Conservation (phyloP, 2,888 invertebrate genomes). For the Dasysyrphus tricinctus region DNA sequence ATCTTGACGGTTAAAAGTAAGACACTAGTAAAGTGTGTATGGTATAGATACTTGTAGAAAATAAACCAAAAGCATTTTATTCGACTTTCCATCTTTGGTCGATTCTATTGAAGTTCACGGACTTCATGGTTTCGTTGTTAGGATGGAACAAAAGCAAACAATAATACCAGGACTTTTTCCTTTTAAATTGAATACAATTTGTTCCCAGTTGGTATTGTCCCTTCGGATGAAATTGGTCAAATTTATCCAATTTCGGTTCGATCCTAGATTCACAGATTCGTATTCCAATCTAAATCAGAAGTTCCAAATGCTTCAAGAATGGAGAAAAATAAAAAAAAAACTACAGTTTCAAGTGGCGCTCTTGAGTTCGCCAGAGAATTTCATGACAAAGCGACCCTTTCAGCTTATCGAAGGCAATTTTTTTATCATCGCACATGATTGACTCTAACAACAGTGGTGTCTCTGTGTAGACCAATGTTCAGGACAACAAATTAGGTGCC, state of each 20-base stretch:
- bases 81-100: conserved; percentile 1
- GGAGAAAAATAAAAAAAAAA: conserved; percentile 14
- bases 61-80: conserved; percentile 16
- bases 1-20: not conserved
- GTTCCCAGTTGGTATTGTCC: conserved; percentile 32
- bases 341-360: conserved; percentile 56
- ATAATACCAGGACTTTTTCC: conserved; percentile 16
- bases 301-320: conserved; percentile 5
- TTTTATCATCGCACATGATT: conserved; percentile 43
- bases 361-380: conserved; percentile 45
- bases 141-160: conserved; percentile 35
- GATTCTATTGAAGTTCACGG: conserved; percentile 2
- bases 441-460: conserved; percentile 22
- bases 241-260: conserved; percentile 45
- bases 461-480: conserved; percentile 10
- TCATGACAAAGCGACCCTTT: conserved; percentile 39
- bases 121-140: conserved; percentile 20
- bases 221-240: conserved; percentile 58
- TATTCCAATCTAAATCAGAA: not conserved
- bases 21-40: not conserved
- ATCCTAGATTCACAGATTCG: conserved; percentile 12
- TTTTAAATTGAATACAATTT: conserved; percentile 48
- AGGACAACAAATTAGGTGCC: conserved; percentile 66
- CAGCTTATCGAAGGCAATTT: conserved; percentile 29
- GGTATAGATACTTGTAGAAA: not conserved